Evolutionary conservation across 1,140 invertebrate species (phyloP), one percentile per base, ranked within the genome.

Genomic region (Aphaenogaster ashmeadi): DNA sequence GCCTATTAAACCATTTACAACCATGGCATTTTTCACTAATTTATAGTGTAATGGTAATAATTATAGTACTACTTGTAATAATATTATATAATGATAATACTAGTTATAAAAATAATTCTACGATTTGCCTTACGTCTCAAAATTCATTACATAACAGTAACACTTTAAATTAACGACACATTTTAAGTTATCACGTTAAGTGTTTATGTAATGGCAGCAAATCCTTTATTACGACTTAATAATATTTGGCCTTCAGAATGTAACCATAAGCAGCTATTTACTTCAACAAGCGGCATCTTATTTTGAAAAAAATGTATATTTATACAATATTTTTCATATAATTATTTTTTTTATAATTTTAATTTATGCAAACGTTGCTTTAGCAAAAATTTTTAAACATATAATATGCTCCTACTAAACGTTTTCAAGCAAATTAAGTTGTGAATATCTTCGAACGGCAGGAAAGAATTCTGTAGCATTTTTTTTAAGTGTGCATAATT

Each of bases 231-330:
- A 38, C 4, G 2, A 60, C 0, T 47, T 50, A 60, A 50, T 50
- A 60, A 50, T 50, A 56, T 84, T 84, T 84, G 80, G 80, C 80
- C 80, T 84, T 84, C 80, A 62, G 80, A 75, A 27, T 84, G 54
- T 62, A 84, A 75, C 8, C 33, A 62, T 50, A 74, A 75, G 4
- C n/a, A 80, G 7, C 18, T 83, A 60, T 50, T 84, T 81, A 71
- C 15, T 36, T 58, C 21, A 60, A 60, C 1, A 3, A 27, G 15
- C 27, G 56, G 52, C 18, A n/a, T 56, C 2, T 47, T 44, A 15
- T 33, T 75, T 74, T 38, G 2, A 11, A 15, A 15, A n/a, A 21
- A 75, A 11, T 44, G n/a, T 84, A 50, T 62, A 84, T 62, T 84
- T 62, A 75, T 84, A 84, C 41, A 84, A 74, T 74, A 62, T 60